Base-by-base conservation (phyloP, 2,797 vertebrate genomes). In the Pantherophis alleghaniensis region DNA sequence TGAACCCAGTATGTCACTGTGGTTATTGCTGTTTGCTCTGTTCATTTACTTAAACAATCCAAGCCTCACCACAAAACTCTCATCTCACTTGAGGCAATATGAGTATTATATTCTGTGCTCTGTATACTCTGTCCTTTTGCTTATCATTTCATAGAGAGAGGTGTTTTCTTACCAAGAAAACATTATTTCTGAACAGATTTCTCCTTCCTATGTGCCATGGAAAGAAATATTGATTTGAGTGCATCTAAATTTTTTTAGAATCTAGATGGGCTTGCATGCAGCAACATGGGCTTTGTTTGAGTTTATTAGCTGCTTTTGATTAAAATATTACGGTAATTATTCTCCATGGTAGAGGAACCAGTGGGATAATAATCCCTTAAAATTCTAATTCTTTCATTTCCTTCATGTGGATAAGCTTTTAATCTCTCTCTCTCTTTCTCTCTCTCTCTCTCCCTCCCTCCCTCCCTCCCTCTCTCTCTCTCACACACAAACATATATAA, bases 271-370 rank as follows among this genome's bases (percentile, higher is more conserved):
- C 96, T 96, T 91, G 91, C 90, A 97, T 93, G 94, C 90, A 97
- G 97, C 96, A 96, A 37, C 95, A 74, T 94, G 95, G 95, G 63
- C 92, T 95, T 47, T 96, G 88, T 96, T 96, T 95, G 95, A 97
- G 95, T 95, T 95, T 97, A 97, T 97, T 97, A 96, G 94, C 92
- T 96, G 32, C 92, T 97, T 95, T 92, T 94, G 79, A 96, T 96
- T 96, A 97, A 96, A 97, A 95, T 95, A 88, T 97, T 97, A 66
- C 12, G 26, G 4, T n/a, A 97, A 97, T 97, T 97, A 97, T 96
- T 97, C 94, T 96, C 95, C 94, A 93, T 94, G 91, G 96, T 95
- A 94, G 94, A 93, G 32, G 32, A 89, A 47, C 37, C 10, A 47
- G 74, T 47, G 37, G 37, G 42, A 47, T 47, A 94, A 96, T 95